Evolutionary conservation across 2,113 vertebrate species (phyloP).

Genomic region (Phoxinus phoxinus): DNA sequence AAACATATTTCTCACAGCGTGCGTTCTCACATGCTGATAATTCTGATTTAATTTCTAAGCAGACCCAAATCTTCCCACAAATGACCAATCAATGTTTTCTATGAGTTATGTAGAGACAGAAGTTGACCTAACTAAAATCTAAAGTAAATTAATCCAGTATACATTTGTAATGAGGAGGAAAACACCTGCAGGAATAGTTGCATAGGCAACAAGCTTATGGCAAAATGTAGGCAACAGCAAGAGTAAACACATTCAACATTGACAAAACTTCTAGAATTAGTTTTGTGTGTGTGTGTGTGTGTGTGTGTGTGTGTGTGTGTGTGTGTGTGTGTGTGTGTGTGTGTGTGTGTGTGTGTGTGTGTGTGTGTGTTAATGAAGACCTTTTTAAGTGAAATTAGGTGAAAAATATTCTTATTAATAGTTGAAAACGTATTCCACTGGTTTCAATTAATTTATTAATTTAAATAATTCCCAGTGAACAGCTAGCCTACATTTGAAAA

Average conservation of each 20-base stretch:
- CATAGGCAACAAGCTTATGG: background rate
- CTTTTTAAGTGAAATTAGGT: background rate
- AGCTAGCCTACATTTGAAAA: background rate
- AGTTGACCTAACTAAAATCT: background rate
- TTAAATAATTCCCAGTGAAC: background rate
- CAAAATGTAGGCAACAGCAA: background rate
- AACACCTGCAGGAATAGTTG: background rate
- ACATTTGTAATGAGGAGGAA: background rate
- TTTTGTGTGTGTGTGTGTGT: no score
- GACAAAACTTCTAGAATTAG: background rate
- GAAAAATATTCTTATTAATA: background rate
- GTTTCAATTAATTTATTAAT: background rate
- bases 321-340: no score
- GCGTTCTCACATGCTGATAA: no score
- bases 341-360: no score
- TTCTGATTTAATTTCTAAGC: no score
- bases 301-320: no score
- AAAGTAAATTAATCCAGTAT: background rate
- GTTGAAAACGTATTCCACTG: background rate
- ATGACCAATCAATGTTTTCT: background rate
- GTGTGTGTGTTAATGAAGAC: background rate
- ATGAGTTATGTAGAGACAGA: background rate
- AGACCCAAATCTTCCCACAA: background rate
- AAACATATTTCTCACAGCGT: background rate
- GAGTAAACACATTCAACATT: background rate